A percentile compares a stretch with the other conserved stretches of the same genome.
Conservation (phyloP, 1,140 invertebrate genomes). For the Ruditapes philippinarum region DNA sequence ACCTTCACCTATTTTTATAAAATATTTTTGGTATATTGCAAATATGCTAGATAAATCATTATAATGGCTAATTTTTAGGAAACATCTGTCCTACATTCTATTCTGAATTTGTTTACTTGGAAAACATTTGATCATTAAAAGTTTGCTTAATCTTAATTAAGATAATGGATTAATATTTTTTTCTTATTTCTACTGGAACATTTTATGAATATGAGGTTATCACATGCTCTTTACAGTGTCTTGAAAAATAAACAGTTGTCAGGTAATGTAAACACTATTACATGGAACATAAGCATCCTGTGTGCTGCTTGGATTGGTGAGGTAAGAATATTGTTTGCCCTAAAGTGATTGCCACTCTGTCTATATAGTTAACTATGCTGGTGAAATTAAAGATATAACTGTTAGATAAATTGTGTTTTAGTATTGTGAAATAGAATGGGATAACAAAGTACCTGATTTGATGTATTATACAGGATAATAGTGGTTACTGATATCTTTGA, state of each 20-base stretch:
- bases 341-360: not conserved
- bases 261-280: conserved; percentile 3
- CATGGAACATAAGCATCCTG: not conserved
- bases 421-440: too few species aligned
- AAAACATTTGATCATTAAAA: not conserved
- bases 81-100: not conserved
- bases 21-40: too few species aligned
- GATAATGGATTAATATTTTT: not conserved
- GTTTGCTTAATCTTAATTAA: not conserved
- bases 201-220: not conserved
- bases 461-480: too few species aligned
- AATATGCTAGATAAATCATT: too few species aligned
- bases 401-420: too few species aligned
- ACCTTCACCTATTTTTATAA: too few species aligned
- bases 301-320: not conserved
- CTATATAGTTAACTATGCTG: too few species aligned
- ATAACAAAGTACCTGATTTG: too few species aligned
- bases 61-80: not conserved
- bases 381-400: too few species aligned
- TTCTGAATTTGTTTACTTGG: not conserved
- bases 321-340: not conserved
- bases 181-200: not conserved
- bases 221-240: not conserved
- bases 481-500: too few species aligned
- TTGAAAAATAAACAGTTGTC: not conserved